Evolutionary conservation across 2,113 vertebrate genomes (phyloP), one percentile per base, ranked within the genome.

Genomic region (Clarias macrocephalus): DNA sequence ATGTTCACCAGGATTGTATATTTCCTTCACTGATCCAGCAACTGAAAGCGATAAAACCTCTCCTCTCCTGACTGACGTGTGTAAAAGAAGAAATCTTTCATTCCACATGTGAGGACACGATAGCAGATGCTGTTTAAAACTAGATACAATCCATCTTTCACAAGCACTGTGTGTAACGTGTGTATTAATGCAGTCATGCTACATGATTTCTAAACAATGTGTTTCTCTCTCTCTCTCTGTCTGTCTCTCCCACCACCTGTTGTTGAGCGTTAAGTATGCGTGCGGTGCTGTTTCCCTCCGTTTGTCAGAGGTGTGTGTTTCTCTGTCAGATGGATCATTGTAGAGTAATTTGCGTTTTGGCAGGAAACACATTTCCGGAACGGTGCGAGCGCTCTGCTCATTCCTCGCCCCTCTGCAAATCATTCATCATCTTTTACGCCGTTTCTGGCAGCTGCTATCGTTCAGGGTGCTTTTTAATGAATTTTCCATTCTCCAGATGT

Each of bases 361-460:
- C 85, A 85, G 62, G 90, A 10, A 11, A 85, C 90, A 86, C 82
- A 89, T 85, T 85, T 88, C 87, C 93, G 91, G 88, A 90, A 85
- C 84, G 37, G 60, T 83, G 87, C 90, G 93, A 93, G 84, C 80
- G 42, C 72, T 10, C 70, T 84, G 54, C 85, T 91, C 83, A 73
- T 89, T 42, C 59, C 82, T 90, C 83, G 16, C 80, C 59, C 70
- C 85, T 65, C 25, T 85, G 54, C 28, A 18, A 65, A 91, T 85
- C 82, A 87, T 93, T 92, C 89, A 88, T 92, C 90, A 90, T 88
- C 87, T 92, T 91, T 91, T 88, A 89, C 85, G 68, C 68, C 81
- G 85, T 62, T 66, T 82, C 85, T 91, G 84, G 86, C 90, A 89
- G 79, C 88, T 91, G 92, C 88, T 88, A 86, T 77, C 42, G 82